These are phyloP conservation scores for Connochaetes taurinus DNA, from an alignment of 2,113 vertebrate genomes.

Conservation along the genomic window DNA sequence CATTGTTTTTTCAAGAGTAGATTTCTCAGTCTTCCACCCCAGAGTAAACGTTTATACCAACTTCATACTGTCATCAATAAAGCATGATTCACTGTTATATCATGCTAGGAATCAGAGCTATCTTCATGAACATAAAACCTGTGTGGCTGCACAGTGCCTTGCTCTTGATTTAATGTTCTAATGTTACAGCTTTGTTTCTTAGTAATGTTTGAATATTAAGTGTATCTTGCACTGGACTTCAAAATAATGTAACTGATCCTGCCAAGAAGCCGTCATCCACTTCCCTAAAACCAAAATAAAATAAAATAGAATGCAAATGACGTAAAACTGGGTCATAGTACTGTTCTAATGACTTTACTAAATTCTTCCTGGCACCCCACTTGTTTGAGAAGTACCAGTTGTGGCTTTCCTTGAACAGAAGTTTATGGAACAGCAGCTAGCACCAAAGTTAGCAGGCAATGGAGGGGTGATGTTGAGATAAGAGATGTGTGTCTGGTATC, in stretches of 20 bases:
- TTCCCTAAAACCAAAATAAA: background rate
- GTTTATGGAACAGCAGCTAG: background rate
- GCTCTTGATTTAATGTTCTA: background rate
- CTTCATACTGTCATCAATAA: background rate
- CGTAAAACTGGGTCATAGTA: background rate
- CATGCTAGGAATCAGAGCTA: too few relatives aligned
- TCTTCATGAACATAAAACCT: rapidly evolving
- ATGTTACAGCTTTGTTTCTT: background rate
- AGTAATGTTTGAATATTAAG: background rate
- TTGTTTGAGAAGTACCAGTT: background rate
- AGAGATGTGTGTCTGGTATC: background rate
- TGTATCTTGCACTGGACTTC: background rate
- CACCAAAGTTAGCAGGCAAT: background rate
- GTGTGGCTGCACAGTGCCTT: rapidly evolving
- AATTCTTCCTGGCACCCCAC: background rate
- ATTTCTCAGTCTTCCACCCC: background rate
- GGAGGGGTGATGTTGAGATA: background rate
- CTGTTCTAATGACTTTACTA: background rate
- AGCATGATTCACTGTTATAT: background rate
- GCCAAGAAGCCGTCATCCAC: background rate
- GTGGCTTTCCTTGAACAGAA: background rate
- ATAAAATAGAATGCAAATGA: background rate
- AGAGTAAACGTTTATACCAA: background rate
- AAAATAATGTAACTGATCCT: background rate
- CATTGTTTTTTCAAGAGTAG: background rate